Evolutionary conservation across 2,888 invertebrate genomes (phyloP), one percentile per base, ranked within the genome.

Genomic region (Bhutanitis thaidina): DNA sequence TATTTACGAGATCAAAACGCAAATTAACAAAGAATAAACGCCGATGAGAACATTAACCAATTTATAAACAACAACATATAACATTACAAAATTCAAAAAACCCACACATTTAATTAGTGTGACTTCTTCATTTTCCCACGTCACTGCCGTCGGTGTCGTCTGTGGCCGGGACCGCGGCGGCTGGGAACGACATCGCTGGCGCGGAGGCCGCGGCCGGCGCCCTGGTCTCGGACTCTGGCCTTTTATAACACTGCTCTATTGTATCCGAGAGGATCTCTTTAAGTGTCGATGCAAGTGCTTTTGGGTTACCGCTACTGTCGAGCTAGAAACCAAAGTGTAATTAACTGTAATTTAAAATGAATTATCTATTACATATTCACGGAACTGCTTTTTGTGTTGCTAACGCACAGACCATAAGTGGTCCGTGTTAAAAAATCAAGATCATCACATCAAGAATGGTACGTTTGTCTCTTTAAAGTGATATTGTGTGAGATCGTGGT

Each of bases 221-320:
- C 61, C 27, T 45, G 58, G 3, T 55, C 53, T 2, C 59, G 62
- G 0, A 63, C 13, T 55, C 65, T 0, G 62, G 52, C 53, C 63
- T 58, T 57, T 69, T 75, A 53, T 75, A 67, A 15, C 65, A 56
- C 60, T 77, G 73, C 60, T 79, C 78, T 43, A 86, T 72, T 25
- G 80, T 85, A 54, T 88, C 85, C 20, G 86, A 82, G 37, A 89
- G 69, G 34, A 87, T 82, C 53, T 86, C 85, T 54, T 80, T 83
- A 1, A 89, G 74, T 2, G 84, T 77, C 0, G 80, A 71, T 13
- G 88, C 86, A 48, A 89, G 56, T 0, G 75, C 78, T 57, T 75
- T 83, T 0, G 86, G 87, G 49, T 86, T 87, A 0, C 80, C 82
- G 15, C 75, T 76, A 61, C 85, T 87, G 63, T 88, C 81, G 66